phyloP scores from a whole-genome alignment of 2,797 vertebrate genomes.

The Simalia tracyae region DNA sequence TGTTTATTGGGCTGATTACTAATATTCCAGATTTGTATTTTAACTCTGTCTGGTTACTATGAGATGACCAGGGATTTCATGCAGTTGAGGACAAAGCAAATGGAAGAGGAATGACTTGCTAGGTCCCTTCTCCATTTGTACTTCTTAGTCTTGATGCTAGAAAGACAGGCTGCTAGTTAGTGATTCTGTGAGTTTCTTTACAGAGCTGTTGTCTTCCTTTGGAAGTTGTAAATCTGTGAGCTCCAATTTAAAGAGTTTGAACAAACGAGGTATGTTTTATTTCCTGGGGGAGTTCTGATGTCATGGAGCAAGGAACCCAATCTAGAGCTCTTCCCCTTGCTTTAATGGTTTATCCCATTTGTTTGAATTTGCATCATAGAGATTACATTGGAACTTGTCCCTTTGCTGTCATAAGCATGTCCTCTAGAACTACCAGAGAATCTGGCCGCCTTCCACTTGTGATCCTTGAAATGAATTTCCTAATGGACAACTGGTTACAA shows the following conservation, averaged over 20 bases:
- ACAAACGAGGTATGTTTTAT: neutral
- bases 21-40: neutral
- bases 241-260: neutral
- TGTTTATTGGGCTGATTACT: neutral
- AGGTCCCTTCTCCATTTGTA: neutral
- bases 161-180: neutral
- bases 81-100: neutral
- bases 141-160: neutral
- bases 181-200: neutral
- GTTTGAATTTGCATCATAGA: neutral
- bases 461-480: neutral
- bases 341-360: neutral
- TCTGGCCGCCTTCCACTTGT: neutral
- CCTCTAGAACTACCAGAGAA: neutral
- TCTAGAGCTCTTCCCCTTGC: neutral
- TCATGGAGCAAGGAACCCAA: neutral
- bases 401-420: neutral
- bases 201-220: neutral
- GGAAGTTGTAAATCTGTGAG: neutral
- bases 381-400: neutral
- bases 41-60: neutral
- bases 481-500: fast-evolving
- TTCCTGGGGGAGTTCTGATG: neutral
- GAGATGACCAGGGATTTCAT: neutral
- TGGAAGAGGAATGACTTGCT: neutral